Conservation (phyloP, 2,888 invertebrate genomes). For the Thymelicus lineola region DNA sequence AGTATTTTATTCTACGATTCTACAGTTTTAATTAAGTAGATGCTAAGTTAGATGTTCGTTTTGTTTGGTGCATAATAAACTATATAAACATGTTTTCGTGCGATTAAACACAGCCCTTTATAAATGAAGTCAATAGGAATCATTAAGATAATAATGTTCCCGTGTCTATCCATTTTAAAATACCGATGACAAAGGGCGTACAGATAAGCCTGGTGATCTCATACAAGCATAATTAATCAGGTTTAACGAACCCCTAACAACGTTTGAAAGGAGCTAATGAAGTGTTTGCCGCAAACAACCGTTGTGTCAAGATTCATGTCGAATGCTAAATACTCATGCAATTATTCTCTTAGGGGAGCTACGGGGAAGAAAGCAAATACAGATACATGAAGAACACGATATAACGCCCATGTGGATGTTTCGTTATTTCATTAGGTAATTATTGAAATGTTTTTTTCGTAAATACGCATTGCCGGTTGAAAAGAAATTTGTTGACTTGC, state of each 20-base stretch:
- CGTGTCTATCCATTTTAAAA: neutral
- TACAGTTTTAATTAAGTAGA: too few species aligned
- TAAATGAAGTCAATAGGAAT: too few species aligned
- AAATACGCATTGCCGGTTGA: too few species aligned
- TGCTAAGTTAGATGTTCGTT: too few species aligned
- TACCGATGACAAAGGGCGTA: neutral
- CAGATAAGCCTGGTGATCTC: neutral
- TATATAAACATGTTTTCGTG: too few species aligned
- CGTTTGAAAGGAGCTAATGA: slow-evolving; percentile 1
- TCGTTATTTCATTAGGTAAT: too few species aligned
- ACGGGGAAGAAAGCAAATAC: neutral
- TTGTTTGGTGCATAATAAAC: too few species aligned
- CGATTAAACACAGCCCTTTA: too few species aligned
- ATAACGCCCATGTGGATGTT: neutral
- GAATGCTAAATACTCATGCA: slow-evolving; percentile 6
- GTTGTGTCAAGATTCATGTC: slow-evolving; percentile 1
- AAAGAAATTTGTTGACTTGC: too few species aligned
- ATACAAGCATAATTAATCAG: slow-evolving; percentile 2
- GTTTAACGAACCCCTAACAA: slow-evolving; percentile 1
- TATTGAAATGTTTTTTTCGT: too few species aligned
- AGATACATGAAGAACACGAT: neutral
- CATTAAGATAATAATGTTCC: too few species aligned
- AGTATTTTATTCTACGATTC: too few species aligned
- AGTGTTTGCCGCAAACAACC: slow-evolving; percentile 3
- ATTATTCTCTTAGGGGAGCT: neutral